Evolutionary conservation across 2,888 invertebrate species (phyloP), one percentile per base, ranked within the genome.

Genomic region (Drosophila colorata): DNA sequence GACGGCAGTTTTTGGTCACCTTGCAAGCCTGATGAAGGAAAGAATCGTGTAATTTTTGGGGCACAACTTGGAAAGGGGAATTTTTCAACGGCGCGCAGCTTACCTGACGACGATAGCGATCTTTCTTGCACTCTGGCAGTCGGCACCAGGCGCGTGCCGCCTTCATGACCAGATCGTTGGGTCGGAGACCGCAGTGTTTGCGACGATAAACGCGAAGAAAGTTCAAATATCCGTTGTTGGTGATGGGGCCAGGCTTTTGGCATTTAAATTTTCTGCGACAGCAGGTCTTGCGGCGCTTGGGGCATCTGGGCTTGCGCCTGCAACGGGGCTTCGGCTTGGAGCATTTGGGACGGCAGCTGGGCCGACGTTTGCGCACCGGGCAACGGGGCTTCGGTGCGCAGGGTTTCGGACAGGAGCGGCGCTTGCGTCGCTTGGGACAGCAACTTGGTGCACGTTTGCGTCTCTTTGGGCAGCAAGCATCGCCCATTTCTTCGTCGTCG

Each of bases 61-160:
- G 8, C 0, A 2, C 2, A 8, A n/a, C n/a, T 8, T 28, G 25
- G 25, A 8, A 20, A 4, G 2, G 20, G 20, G 20, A 20, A 20
- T 20, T n/a, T n/a, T n/a, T n/a, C n/a, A n/a, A n/a, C n/a, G n/a
- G n/a, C n/a, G n/a, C 8, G 25, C 25, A 7, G 7, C 64, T 43
- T 38, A 82, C 80, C 74, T 69, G 68, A 0, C 64, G 52, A 3
- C 68, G 61, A 44, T 72, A 87, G 0, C 51, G 51, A 2, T 66
- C 33, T 20, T 75, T 82, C 14, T 72, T 68, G 13, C 40, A 41
- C 2, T 68, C 56, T 0, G 74, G 8, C 1, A 84, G n/a, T 1
- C 53, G 38, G 7, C 72, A 68, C 83, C 83, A 83, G 13, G 74
- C 75, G 0, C 74, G 66, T 1, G 81, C 83, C 0, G 74, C 83